A percentile compares a stretch with the other conserved stretches of the same genome.
These are phyloP conservation scores for Leptobrachium leishanense DNA, from an alignment of 2,113 vertebrate genomes.

Conservation along the genomic window DNA sequence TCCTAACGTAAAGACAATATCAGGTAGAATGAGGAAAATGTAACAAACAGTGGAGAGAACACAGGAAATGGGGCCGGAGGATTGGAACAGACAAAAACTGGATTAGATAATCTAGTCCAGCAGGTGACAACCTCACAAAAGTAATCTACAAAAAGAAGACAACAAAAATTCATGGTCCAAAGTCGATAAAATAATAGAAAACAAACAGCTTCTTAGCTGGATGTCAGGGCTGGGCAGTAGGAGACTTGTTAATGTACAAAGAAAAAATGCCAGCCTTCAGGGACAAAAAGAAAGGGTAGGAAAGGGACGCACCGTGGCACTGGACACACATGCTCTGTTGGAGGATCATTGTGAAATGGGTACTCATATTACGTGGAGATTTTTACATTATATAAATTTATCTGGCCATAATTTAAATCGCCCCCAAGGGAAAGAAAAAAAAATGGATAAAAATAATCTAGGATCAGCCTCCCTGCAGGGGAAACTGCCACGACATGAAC, in stretches of 20 bases:
- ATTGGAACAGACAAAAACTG: background rate
- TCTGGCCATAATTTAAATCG: slow-evolving; percentile 32
- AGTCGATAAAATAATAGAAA: background rate
- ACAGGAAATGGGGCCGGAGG: background rate
- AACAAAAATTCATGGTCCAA: slow-evolving; percentile 15
- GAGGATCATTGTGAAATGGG: background rate
- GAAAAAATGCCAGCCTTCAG: background rate
- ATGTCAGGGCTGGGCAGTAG: background rate
- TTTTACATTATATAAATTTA: slow-evolving; percentile 20
- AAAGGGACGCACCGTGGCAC: slow-evolving; percentile 12
- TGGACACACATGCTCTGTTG: background rate
- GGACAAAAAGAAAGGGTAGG: background rate
- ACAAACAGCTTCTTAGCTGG: background rate
- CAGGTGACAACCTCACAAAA: background rate
- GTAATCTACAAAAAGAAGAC: background rate
- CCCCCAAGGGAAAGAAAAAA: slow-evolving; percentile 33
- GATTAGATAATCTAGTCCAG: background rate
- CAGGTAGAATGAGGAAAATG: background rate
- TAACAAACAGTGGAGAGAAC: background rate
- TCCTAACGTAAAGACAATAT: slow-evolving; percentile 1
- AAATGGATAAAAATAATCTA: slow-evolving; percentile 12
- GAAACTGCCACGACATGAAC: slow-evolving; percentile 55
- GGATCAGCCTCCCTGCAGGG: slow-evolving; percentile 39
- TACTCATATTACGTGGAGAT: background rate
- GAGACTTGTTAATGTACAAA: background rate